phyloP scores from a whole-genome alignment of 2,888 invertebrate species.

The Deilephila porcellus region DNA sequence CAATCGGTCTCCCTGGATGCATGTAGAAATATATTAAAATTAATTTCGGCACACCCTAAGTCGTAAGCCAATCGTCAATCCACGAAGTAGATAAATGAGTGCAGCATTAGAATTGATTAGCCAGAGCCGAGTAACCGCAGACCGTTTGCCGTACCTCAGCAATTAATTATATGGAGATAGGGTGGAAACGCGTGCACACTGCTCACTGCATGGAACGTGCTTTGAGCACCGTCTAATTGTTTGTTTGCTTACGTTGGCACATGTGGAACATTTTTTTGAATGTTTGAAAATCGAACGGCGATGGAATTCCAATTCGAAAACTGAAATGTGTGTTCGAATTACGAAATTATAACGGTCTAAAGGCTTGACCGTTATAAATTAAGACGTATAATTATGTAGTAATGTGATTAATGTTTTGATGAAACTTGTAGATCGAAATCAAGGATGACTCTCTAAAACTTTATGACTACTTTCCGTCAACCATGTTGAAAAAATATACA shows the following conservation, averaged over 20 bases:
- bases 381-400: no score
- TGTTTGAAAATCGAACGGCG: no score
- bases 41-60: constrained; percentile 19
- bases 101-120: constrained; percentile 66
- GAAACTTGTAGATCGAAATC: no score
- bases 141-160: constrained; percentile 18
- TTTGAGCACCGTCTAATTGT: constrained; percentile 7
- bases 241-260: not conserved
- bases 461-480: no score
- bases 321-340: no score
- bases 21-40: constrained; percentile 10
- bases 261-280: no score
- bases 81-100: constrained; percentile 47
- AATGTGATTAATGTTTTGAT: no score
- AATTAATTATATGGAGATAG: constrained; percentile 36
- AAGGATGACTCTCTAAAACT: no score
- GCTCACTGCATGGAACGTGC: not conserved
- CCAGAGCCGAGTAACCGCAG: constrained; percentile 53
- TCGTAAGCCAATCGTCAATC: constrained; percentile 29
- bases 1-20: not conserved
- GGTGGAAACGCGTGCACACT: not conserved
- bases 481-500: no score
- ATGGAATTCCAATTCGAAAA: no score
- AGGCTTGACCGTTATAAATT: no score
- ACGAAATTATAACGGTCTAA: no score